phyloP scores from a whole-genome alignment of 2,113 vertebrate genomes.

The Aythya baeri region DNA sequence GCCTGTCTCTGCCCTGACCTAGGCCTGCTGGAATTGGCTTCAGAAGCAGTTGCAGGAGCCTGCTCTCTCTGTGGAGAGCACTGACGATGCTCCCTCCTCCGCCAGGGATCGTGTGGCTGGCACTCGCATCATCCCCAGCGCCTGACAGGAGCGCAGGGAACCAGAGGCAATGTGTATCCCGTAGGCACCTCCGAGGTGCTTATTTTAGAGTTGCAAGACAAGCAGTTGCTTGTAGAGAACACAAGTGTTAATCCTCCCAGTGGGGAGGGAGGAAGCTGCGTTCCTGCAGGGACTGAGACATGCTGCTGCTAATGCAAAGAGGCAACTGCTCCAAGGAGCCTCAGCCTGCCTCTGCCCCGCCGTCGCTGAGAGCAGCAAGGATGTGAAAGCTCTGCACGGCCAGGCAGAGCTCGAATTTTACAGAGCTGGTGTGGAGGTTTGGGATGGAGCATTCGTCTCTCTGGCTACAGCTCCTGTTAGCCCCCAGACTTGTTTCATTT shows the following conservation, averaged over 20 bases:
- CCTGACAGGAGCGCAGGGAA: conserved; percentile 22
- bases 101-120: not conserved
- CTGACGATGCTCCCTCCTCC: not conserved
- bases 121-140: conserved; percentile 17
- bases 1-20: not conserved
- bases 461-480: not conserved
- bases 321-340: conserved; percentile 44
- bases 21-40: conserved; percentile 25
- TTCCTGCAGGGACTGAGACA: conserved; percentile 31
- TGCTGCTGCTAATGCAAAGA: conserved; percentile 7
- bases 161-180: conserved; percentile 5
- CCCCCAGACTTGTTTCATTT: not conserved
- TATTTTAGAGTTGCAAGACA: conserved; percentile 54
- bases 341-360: not conserved
- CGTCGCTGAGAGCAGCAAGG: not conserved
- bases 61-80: not conserved
- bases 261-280: not conserved
- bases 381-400: not conserved
- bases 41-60: not conserved
- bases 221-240: conserved; percentile 63
- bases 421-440: not conserved
- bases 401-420: not conserved
- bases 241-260: conserved; percentile 42
- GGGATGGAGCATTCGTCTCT: not conserved
- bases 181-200: conserved; percentile 28